Evolutionary conservation across 2,797 vertebrate genomes (phyloP).

Genomic region (Phoebastria nigripes): DNA sequence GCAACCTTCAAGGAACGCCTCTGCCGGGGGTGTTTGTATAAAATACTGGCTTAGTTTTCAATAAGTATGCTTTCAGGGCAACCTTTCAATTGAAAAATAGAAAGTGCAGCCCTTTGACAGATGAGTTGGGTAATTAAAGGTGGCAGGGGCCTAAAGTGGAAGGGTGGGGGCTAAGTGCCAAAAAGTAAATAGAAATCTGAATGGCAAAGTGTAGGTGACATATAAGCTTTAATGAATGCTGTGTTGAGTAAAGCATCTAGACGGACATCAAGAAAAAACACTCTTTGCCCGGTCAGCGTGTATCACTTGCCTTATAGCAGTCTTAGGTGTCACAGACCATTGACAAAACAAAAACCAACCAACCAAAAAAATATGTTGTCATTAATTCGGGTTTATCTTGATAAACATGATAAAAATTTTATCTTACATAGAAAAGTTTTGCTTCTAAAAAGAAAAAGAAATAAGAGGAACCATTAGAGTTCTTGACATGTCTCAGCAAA

Average conservation of each 20-base stretch:
- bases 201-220: neutral
- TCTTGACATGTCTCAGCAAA: neutral
- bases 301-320: neutral
- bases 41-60: neutral
- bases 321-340: neutral
- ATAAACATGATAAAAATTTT: neutral
- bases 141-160: neutral
- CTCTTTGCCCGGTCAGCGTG: neutral
- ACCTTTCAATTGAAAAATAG: neutral
- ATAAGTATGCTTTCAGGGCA: neutral
- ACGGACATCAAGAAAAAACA: neutral
- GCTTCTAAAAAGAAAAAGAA: neutral
- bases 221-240: neutral
- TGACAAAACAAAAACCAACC: neutral
- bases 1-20: neutral
- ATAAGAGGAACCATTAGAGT: neutral
- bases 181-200: constrained; percentile 17
- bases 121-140: constrained; percentile 27
- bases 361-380: neutral
- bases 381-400: neutral
- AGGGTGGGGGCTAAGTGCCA: neutral
- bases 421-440: neutral
- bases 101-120: neutral
- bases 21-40: neutral
- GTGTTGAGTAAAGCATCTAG: neutral